Evolutionary conservation across 1,140 invertebrate genomes (phyloP).

Genomic region (Phenacoccus solenopsis): DNA sequence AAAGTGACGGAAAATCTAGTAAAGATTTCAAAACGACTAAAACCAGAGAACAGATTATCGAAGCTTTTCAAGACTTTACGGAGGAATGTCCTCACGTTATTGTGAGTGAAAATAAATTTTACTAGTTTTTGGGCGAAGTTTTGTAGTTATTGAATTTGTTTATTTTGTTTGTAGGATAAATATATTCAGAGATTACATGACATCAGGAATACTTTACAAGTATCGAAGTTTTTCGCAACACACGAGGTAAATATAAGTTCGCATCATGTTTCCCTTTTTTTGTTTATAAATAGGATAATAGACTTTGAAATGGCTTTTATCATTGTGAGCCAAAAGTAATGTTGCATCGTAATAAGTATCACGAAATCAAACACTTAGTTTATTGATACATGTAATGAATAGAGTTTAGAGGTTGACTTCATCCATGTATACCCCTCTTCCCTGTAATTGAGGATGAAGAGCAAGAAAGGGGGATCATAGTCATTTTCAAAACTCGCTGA

Average conservation of each 20-base stretch:
- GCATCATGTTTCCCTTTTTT: too few relatives aligned
- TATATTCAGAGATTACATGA: conserved; percentile 74
- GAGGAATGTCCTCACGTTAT: conserved; percentile 60
- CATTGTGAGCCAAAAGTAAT: too few relatives aligned
- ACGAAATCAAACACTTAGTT: too few relatives aligned
- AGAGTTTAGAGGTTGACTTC: too few relatives aligned
- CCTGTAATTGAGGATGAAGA: too few relatives aligned
- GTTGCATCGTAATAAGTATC: too few relatives aligned
- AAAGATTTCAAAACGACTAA: conserved; percentile 97
- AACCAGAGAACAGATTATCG: conserved; percentile 62
- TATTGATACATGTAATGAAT: too few relatives aligned
- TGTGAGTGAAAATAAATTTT: conserved; percentile 40
- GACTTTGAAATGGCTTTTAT: too few relatives aligned
- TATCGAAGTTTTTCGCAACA: conserved; percentile 73
- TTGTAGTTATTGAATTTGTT: conserved; percentile 5
- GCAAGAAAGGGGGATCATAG: too few relatives aligned
- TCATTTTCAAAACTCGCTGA: too few relatives aligned
- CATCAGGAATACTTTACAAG: conserved; percentile 63
- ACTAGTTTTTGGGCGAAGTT: neutral
- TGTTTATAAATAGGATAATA: too few relatives aligned
- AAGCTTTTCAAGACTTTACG: conserved; percentile 71
- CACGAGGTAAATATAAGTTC: conserved; percentile 55
- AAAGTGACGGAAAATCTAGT: conserved; percentile 69
- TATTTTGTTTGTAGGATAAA: conserved; percentile 50
- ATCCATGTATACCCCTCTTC: too few relatives aligned